Evolutionary conservation across 2,888 invertebrate genomes (phyloP).

Genomic region (Sepiola atlantica): DNA sequence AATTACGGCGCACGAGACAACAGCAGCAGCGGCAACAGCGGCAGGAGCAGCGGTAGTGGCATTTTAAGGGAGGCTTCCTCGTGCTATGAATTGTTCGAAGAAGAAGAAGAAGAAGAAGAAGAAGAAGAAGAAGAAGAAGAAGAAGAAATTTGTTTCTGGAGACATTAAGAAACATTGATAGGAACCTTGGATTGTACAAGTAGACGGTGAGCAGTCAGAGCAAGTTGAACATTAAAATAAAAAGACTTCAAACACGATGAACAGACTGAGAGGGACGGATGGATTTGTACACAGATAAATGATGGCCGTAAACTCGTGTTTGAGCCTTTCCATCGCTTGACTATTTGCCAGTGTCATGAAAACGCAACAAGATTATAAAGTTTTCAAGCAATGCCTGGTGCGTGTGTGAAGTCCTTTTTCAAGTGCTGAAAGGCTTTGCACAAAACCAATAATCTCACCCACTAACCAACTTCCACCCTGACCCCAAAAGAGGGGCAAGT

Average conservation of each 20-base stretch:
- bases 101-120: background rate
- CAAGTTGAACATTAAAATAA: background rate
- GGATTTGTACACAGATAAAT: too few species aligned
- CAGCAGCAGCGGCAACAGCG: background rate
- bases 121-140: background rate
- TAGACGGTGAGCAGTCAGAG: background rate
- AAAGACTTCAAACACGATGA: background rate
- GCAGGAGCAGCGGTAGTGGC: background rate
- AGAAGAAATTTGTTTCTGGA: background rate
- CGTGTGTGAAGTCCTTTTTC: too few species aligned
- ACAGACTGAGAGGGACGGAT: too few species aligned
- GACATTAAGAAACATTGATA: background rate
- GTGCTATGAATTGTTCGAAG: background rate
- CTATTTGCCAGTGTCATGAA: too few species aligned
- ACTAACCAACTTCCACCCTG: too few species aligned
- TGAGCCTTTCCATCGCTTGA: too few species aligned
- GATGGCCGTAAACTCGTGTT: too few species aligned
- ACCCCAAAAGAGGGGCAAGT: too few species aligned
- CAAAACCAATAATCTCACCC: too few species aligned
- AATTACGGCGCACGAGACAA: conserved; percentile 3
- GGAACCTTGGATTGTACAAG: background rate
- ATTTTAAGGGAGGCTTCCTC: conserved; percentile 8
- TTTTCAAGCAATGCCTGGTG: too few species aligned
- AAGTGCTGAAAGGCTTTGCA: too few species aligned
- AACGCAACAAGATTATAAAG: too few species aligned